Conservation (phyloP, 2,888 invertebrate genomes). For the Trichopria drosophilae region DNA sequence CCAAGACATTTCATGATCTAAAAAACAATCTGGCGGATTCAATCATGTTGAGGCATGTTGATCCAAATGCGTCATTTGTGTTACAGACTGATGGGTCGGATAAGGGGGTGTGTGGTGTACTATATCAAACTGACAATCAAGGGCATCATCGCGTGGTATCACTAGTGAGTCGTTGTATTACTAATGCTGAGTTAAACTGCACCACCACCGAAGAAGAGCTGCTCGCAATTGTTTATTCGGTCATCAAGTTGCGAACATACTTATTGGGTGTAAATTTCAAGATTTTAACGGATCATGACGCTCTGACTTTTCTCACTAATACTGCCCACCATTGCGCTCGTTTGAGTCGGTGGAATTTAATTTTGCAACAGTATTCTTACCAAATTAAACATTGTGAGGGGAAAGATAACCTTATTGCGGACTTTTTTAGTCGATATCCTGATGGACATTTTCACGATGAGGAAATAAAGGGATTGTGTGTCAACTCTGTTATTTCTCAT, state of each 20-base stretch:
- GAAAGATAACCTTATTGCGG: no score
- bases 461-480: no score
- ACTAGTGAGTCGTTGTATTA: constrained; percentile 34
- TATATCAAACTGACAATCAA: constrained; percentile 23
- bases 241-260: constrained; percentile 40
- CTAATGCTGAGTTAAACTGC: constrained; percentile 29
- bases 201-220: constrained; percentile 39
- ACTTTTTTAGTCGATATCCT: no score
- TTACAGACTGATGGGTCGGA: constrained; percentile 25
- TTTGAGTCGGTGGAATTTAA: constrained; percentile 38
- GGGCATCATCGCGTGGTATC: constrained; percentile 25
- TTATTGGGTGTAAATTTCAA: no score
- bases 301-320: constrained; percentile 35
- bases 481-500: no score
- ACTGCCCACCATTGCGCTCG: constrained; percentile 37
- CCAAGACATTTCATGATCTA: not conserved
- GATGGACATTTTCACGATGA: no score
- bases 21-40: constrained; percentile 4
- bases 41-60: constrained; percentile 14
- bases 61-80: constrained; percentile 5
- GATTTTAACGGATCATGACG: constrained; percentile 39
- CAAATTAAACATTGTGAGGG: constrained; percentile 36
- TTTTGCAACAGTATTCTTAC: constrained; percentile 39
- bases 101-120: constrained; percentile 26
- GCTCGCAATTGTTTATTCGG: constrained; percentile 32